phyloP scores from a whole-genome alignment of 2,888 invertebrate species.

The Clostera curtula region DNA sequence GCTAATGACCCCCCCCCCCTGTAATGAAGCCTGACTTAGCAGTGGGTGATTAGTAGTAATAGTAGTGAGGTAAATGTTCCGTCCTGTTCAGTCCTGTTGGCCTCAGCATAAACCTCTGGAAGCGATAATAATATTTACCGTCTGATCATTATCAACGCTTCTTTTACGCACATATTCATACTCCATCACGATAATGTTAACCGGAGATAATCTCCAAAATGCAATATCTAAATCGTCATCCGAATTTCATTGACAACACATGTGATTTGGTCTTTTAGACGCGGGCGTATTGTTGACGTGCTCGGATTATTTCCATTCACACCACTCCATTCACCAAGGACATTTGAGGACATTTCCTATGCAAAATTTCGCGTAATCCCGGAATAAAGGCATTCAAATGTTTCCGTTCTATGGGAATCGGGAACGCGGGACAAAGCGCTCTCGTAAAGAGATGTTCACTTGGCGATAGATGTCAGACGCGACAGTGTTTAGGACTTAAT shows the following conservation, averaged over 20 bases:
- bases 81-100: no score
- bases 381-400: conserved; percentile 64
- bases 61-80: no score
- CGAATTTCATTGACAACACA: conserved; percentile 58
- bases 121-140: no score
- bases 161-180: conserved; percentile 13
- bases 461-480: conserved; percentile 51
- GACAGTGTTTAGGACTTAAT: conserved; percentile 62
- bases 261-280: conserved; percentile 54
- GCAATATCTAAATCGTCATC: conserved; percentile 47
- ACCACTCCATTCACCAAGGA: conserved; percentile 43
- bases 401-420: conserved; percentile 46
- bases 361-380: conserved; percentile 69
- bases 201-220: conserved; percentile 45
- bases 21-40: no score
- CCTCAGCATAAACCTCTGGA: no score
- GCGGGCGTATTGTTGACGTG: conserved; percentile 43
- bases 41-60: no score
- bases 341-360: conserved; percentile 68
- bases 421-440: conserved; percentile 31
- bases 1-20: no score
- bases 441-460: conserved; percentile 53
- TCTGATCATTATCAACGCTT: no score
- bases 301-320: conserved; percentile 48
- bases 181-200: conserved; percentile 19